A percentile compares a stretch with the other conserved stretches of the same genome.
Evolutionary conservation across 2,888 invertebrate species (phyloP).

Genomic region (Volucella bombylans): DNA sequence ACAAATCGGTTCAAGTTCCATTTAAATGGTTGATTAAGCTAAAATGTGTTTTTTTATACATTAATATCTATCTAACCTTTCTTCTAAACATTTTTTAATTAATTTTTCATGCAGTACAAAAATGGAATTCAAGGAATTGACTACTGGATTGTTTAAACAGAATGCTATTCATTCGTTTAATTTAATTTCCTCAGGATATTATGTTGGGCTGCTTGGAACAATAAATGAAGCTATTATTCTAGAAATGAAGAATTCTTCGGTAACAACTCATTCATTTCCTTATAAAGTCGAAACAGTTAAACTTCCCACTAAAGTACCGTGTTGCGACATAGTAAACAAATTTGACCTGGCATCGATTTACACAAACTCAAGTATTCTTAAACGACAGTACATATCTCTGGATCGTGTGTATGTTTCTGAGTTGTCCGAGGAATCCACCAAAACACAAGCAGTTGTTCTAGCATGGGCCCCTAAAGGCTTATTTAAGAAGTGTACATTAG

Average conservation of each 20-base stretch:
- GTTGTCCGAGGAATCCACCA: conserved; percentile 75
- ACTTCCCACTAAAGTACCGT: conserved; percentile 69
- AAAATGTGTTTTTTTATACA: too few relatives aligned
- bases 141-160: conserved; percentile 75
- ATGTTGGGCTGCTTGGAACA: conserved; percentile 76
- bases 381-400: conserved; percentile 78
- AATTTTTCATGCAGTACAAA: conserved; percentile 1
- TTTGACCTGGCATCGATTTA: conserved; percentile 77
- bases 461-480: conserved; percentile 69
- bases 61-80: conserved; percentile 15
- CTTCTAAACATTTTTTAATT: conserved; percentile 69
- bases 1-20: too few relatives aligned
- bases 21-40: too few relatives aligned
- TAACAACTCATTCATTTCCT: conserved; percentile 74
- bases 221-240: conserved; percentile 75
- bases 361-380: conserved; percentile 71
- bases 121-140: conserved; percentile 75
- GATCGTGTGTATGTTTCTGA: conserved; percentile 78
- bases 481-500: conserved; percentile 74
- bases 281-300: conserved; percentile 74
- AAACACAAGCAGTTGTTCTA: conserved; percentile 69
- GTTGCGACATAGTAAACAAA: conserved; percentile 74
- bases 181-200: conserved; percentile 66
- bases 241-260: conserved; percentile 75
- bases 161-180: conserved; percentile 76